These are phyloP conservation scores for Echinops telfairi DNA, from an alignment of 2,113 vertebrate species.

Conservation along the genomic window DNA sequence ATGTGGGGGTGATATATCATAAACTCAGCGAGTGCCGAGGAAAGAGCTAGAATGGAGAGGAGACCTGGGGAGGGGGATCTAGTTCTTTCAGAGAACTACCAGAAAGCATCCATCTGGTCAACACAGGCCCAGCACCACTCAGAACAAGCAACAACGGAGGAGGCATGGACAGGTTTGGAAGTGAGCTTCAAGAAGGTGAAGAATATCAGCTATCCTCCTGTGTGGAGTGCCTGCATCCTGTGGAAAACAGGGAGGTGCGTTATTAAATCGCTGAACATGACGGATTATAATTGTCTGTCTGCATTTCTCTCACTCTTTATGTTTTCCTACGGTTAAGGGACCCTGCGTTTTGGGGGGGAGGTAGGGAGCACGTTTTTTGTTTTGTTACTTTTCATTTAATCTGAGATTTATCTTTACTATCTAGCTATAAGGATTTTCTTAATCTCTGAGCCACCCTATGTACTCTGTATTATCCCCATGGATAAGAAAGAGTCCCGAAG, in stretches of 20 bases:
- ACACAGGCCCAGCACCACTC: background rate
- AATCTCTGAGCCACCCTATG: background rate
- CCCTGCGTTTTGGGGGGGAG: background rate
- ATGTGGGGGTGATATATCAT: conserved; percentile 59
- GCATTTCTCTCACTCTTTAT: background rate
- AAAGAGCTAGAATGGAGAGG: background rate
- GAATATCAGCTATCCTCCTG: background rate
- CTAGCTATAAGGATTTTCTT: background rate
- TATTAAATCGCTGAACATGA: background rate
- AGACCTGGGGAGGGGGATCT: background rate
- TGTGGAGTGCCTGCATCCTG: background rate
- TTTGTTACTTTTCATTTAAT: background rate
- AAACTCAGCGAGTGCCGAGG: conserved; percentile 4
- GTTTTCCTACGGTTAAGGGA: background rate
- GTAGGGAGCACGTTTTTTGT: too few species aligned
- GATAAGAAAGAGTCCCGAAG: background rate
- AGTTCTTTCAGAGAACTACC: background rate
- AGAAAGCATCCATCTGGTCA: background rate
- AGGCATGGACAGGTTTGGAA: background rate
- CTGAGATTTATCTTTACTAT: background rate
- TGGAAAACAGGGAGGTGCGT: background rate
- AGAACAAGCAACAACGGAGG: background rate
- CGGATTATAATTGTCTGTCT: background rate
- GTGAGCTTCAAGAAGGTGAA: conserved; percentile 41
- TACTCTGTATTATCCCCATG: background rate